phyloP scores from a whole-genome alignment of 2,113 vertebrate species.

The Tautogolabrus adspersus region DNA sequence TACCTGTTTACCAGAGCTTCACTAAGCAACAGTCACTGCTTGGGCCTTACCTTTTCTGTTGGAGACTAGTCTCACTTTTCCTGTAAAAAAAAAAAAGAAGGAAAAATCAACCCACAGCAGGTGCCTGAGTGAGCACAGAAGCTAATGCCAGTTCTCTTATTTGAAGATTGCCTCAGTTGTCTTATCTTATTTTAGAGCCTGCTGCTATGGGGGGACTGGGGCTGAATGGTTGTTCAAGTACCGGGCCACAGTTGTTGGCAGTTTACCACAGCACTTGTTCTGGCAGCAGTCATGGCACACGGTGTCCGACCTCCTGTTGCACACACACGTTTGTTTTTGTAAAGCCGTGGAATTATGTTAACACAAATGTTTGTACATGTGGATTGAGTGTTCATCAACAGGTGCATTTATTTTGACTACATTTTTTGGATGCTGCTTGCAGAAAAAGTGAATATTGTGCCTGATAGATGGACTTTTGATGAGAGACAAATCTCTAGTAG shows the following conservation, averaged over 20 bases:
- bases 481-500: too few relatives aligned
- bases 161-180: conserved; percentile 45
- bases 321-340: conserved; percentile 32
- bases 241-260: conserved; percentile 37
- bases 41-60: neutral
- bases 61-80: neutral
- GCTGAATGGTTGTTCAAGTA: conserved; percentile 18
- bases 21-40: conserved; percentile 16
- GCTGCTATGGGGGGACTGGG: conserved; percentile 1
- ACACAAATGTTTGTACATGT: conserved; percentile 7
- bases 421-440: neutral
- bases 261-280: conserved; percentile 19
- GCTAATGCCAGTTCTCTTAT: conserved; percentile 30
- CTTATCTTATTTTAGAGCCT: conserved; percentile 10
- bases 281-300: conserved; percentile 37
- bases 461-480: too few relatives aligned
- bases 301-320: conserved; percentile 2
- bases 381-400: conserved; percentile 28
- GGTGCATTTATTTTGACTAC: neutral
- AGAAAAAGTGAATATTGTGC: neutral
- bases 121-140: conserved; percentile 39
- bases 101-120: conserved; percentile 23
- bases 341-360: conserved; percentile 8
- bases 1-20: conserved; percentile 26
- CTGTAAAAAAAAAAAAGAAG: neutral